A percentile compares a stretch with the other conserved stretches of the same genome.
Evolutionary conservation across 2,113 vertebrate species (phyloP).

Genomic region (Saccopteryx leptura): DNA sequence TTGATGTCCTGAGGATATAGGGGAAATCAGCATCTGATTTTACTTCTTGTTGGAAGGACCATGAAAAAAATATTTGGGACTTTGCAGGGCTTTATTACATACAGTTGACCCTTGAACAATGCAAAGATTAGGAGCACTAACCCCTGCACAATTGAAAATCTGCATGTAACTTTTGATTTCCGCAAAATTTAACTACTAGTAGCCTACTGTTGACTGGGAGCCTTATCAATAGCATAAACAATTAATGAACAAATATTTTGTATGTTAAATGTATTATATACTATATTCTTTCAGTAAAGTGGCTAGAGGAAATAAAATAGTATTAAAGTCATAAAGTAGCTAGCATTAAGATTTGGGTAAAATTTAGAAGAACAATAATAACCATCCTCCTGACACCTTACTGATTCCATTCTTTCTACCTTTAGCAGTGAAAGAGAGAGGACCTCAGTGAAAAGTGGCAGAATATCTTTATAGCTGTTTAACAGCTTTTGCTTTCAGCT

Average conservation of each 20-base stretch:
- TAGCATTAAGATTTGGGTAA: background rate
- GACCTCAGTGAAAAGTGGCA: background rate
- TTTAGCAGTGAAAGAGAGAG: constrained; percentile 1
- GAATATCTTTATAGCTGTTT: background rate
- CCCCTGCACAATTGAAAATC: background rate
- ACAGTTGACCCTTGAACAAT: background rate
- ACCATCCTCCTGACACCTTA: background rate
- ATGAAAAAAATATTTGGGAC: background rate
- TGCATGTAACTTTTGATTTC: background rate
- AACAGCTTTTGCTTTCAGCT: constrained; percentile 22
- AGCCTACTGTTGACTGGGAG: background rate
- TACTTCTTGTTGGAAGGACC: background rate
- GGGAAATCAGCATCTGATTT: background rate
- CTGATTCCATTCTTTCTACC: background rate
- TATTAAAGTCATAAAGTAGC: background rate
- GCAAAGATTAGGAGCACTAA: background rate
- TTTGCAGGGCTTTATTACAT: background rate
- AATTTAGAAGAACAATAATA: background rate
- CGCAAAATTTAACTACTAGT: background rate
- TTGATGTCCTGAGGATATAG: background rate
- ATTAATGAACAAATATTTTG: background rate
- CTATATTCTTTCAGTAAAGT: background rate
- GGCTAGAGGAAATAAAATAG: background rate
- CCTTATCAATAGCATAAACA: background rate
- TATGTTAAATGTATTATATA: background rate